Evolutionary conservation across 2,888 invertebrate genomes (phyloP), one percentile per base, ranked within the genome.

Genomic region (Ashinkailepas kermadecensis): DNA sequence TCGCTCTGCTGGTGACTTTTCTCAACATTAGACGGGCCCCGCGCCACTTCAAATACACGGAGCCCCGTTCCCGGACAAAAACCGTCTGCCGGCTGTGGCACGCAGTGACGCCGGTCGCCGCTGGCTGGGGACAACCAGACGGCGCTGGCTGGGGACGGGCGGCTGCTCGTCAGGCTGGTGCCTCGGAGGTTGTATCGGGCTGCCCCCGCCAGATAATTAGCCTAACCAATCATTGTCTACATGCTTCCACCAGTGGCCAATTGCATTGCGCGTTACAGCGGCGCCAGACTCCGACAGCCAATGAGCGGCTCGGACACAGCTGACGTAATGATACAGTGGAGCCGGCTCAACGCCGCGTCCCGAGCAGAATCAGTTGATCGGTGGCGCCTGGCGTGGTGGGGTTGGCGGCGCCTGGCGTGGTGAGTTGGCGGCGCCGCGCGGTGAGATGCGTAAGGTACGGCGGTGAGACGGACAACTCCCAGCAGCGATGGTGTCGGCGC

Each of bases 201-300:
- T 21, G 65, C 56, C 15, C 74, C 74, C 54, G 56, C 74, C 74
- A 74, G 74, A 74, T 74, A 74, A 74, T 74, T 74, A 74, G 74
- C 74, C 74, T 74, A 74, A 74, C 74, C 74, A 74, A 74, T 74
- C 74, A 74, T 74, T 74, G 74, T 74, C 74, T 74, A 54, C 54
- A 74, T 74, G 54, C 74, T 56, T 74, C 10, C 54, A 54, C 10
- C 70, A 18, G 9, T 18, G 21, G 56, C 74, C 74, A 74, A 11
- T 74, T 56, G 23, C 21, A 54, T 18, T 21, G 1, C 18, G 18
- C 56, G 56, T 56, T 21, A 74, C 56, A 74, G 74, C 56, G 9
- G 21, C 15, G 56, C 56, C 10, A 4, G 6, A 7, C 54, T 21
- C 21, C 21, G 74, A 1, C 74, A 6, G 54, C 74, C 74, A 74